These are phyloP conservation scores for Centrocercus urophasianus DNA, from an alignment of 2,113 vertebrate genomes.

Conservation along the genomic window DNA sequence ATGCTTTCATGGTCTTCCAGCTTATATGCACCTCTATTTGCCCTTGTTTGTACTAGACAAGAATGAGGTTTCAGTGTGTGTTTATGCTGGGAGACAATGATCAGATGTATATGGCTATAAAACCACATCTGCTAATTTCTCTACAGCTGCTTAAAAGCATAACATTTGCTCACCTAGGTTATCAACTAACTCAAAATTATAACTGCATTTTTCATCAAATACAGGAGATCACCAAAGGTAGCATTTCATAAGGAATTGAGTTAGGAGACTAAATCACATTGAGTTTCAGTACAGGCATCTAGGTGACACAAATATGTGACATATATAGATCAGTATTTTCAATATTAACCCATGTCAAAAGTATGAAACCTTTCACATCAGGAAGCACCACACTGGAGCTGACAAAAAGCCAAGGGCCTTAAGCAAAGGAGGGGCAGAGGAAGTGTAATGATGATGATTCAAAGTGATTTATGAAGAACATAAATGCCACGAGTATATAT, in stretches of 20 bases:
- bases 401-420: not conserved
- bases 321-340: conserved; percentile 20
- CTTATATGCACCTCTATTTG: not conserved
- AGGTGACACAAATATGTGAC: conserved; percentile 37
- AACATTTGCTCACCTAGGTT: conserved; percentile 49
- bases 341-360: not conserved
- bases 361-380: not conserved
- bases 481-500: fast-evolving
- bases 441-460: not conserved
- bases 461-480: not conserved
- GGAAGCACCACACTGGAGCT: not conserved
- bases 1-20: not conserved
- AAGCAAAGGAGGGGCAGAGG: not conserved
- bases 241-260: conserved; percentile 63
- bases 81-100: conserved; percentile 3
- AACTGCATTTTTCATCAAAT: conserved; percentile 56
- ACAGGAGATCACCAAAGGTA: conserved; percentile 35
- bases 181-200: conserved; percentile 56
- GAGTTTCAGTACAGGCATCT: conserved; percentile 44
- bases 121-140: conserved; percentile 38
- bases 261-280: conserved; percentile 62
- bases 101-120: conserved; percentile 39
- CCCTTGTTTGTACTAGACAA: not conserved
- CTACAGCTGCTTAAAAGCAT: conserved; percentile 47
- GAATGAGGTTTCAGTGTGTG: not conserved